Evolutionary conservation across 2,888 invertebrate genomes (phyloP), one percentile per base, ranked within the genome.

Genomic region (Amblyjoppa proteus): DNA sequence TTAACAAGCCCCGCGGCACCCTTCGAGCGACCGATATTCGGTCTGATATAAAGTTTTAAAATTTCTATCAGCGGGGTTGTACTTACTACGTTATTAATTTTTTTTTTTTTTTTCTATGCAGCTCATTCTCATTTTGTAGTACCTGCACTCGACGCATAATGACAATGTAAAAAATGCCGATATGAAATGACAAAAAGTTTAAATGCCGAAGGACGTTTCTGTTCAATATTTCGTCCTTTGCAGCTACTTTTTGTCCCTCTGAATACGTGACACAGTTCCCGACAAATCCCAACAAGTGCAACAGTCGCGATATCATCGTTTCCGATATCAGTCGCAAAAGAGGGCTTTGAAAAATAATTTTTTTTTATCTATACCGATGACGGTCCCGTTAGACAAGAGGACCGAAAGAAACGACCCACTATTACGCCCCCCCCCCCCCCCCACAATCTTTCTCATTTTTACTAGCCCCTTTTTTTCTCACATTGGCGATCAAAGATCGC

Each of bases 401-500:
- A 51, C 41, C 49, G 61, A 56, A 75, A 31, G 61, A 34, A 16
- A 2, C 53, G n/a, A 53, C 74, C 75, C 41, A 31, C 49, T 69
- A 31, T 45, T 20, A 41, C 49, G 25, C 53, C 13, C 45, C 53
- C 53, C 9, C 25, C 9, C 25, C 20, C 20, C 20, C 20, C 20
- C 20, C 20, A 41, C 45, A 49, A 9, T 69, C 58, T 25, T n/a
- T 64, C 64, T 70, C 31, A 71, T 49, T 51, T 73, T 66, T 78
- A 53, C 68, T 58, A 34, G 25, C 31, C 45, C 45, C 16, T 66
- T 81, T 74, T 78, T 78, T 68, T 28, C 58, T 25, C 53, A 74
- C 73, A 49, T 70, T 68, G 68, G 73, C 61, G 61, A 85, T 87
- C 86, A 76, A 49, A 64, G 76, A 86, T 74, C 73, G 75, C 82